Evolutionary conservation across 2,797 vertebrate species (phyloP).

Genomic region (Heteromormyrus szaboi): DNA sequence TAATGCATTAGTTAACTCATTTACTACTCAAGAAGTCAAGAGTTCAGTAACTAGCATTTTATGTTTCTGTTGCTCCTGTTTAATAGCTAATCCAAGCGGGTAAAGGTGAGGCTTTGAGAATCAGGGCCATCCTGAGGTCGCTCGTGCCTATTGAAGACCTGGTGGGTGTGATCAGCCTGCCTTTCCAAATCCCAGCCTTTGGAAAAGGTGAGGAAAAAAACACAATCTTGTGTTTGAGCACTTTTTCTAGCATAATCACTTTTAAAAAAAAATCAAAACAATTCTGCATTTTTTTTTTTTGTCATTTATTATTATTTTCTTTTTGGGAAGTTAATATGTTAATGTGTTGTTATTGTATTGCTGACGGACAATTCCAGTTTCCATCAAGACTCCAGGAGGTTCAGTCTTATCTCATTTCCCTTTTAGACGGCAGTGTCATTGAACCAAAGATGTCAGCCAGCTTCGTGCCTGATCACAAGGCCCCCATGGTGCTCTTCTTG

Average conservation of each 20-base stretch:
- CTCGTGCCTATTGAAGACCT: slow-evolving; percentile 88
- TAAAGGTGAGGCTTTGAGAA: slow-evolving; percentile 87
- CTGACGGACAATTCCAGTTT: background rate
- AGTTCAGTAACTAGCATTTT: slow-evolving; percentile 9
- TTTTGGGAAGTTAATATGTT: background rate
- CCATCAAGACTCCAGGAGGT: background rate
- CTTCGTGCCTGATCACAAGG: slow-evolving; percentile 91
- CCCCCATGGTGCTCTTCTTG: slow-evolving; percentile 90
- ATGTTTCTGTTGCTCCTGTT: background rate
- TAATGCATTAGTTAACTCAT: background rate
- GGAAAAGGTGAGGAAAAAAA: slow-evolving; percentile 71
- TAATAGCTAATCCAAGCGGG: slow-evolving; percentile 84
- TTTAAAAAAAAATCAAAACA: background rate
- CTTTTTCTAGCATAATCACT: background rate
- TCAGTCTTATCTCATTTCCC: background rate
- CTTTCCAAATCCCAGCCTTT: slow-evolving; percentile 82
- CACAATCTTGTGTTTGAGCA: background rate
- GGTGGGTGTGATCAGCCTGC: slow-evolving; percentile 85
- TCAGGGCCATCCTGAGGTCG: slow-evolving; percentile 88
- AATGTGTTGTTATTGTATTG: background rate
- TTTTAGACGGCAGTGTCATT: slow-evolving; percentile 76
- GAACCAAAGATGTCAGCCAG: slow-evolving; percentile 93
- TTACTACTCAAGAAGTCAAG: background rate
- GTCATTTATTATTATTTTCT: background rate
- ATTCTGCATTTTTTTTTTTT: background rate